A percentile compares a stretch with the other conserved stretches of the same genome.
These are phyloP conservation scores for Porites australiensis DNA, from an alignment of 64 coral and sea anemone species.

Conservation along the genomic window DNA sequence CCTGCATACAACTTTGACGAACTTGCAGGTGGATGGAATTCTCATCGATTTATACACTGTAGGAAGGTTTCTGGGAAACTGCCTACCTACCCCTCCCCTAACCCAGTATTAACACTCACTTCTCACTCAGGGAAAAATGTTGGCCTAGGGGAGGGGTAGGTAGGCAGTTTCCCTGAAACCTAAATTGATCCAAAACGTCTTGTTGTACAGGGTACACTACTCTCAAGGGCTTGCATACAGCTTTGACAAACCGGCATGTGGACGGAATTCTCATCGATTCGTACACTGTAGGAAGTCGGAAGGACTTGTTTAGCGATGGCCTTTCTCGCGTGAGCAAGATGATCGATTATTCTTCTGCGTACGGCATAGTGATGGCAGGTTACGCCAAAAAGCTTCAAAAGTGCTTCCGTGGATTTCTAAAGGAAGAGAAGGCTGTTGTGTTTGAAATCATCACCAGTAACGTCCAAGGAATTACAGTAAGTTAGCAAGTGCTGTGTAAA, in stretches of 20 bases:
- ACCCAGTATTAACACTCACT: too few relatives aligned
- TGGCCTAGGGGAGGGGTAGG: too few relatives aligned
- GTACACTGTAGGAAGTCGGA: slow-evolving; percentile 77
- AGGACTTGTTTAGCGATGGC: slow-evolving; percentile 72
- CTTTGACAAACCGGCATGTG: slow-evolving; percentile 67
- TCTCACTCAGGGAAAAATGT: too few relatives aligned
- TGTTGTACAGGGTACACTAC: slow-evolving; percentile 62
- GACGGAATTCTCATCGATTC: slow-evolving; percentile 88
- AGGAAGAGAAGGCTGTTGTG: slow-evolving; percentile 72
- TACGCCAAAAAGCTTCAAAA: slow-evolving; percentile 81
- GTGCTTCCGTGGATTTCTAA: slow-evolving; percentile 88
- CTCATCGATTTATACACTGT: slow-evolving; percentile 87
- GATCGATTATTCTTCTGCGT: slow-evolving; percentile 72
- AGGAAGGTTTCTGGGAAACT: slow-evolving; percentile 16
- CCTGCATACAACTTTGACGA: slow-evolving; percentile 66
- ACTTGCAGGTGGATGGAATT: slow-evolving; percentile 74
- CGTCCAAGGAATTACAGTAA: slow-evolving; percentile 76
- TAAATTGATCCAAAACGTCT: background rate
- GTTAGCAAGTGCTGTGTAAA: background rate
- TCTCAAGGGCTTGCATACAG: slow-evolving; percentile 72
- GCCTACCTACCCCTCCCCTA: too few relatives aligned
- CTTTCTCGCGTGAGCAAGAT: slow-evolving; percentile 74
- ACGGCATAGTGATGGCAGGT: slow-evolving; percentile 92
- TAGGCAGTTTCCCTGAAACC: too few relatives aligned
- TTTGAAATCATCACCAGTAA: slow-evolving; percentile 78